Percentiles rank a stretch among this genome's conserved stretches.
Conservation (phyloP, 2,888 invertebrate species). For the Pocota personata region DNA sequence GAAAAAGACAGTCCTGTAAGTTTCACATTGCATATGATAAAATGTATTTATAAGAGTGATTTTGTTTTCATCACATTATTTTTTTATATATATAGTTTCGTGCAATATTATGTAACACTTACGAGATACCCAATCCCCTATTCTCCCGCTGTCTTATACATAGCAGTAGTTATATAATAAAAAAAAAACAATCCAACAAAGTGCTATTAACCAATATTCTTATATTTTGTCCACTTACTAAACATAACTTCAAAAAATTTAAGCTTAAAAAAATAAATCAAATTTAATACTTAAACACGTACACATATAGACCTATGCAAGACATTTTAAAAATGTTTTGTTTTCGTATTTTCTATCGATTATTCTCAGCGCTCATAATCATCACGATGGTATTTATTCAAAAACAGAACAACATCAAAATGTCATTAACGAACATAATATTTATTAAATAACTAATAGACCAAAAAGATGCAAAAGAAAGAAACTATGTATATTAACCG, state of each 20-base stretch:
- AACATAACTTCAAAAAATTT: constrained; percentile 26
- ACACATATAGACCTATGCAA: constrained; percentile 33
- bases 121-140: constrained; percentile 1
- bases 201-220: constrained; percentile 69
- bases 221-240: constrained; percentile 52
- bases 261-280: constrained; percentile 64
- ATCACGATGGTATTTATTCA: constrained; percentile 58
- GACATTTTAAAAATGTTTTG: constrained; percentile 62
- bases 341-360: constrained; percentile 49
- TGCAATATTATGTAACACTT: constrained; percentile 45
- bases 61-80: not conserved
- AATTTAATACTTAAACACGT: constrained; percentile 55
- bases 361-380: constrained; percentile 56
- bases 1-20: constrained; percentile 2
- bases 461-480: constrained; percentile 57
- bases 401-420: constrained; percentile 15
- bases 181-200: constrained; percentile 59
- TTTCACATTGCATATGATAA: constrained; percentile 21
- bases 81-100: constrained; percentile 36
- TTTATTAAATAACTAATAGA: constrained; percentile 64
- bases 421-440: constrained; percentile 40
- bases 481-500: constrained; percentile 50
- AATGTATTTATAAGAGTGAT: constrained; percentile 26
- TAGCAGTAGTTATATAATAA: constrained; percentile 41
- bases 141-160: constrained; percentile 23